phyloP scores from a whole-genome alignment of 2,113 vertebrate genomes.

The Procapra przewalskii region DNA sequence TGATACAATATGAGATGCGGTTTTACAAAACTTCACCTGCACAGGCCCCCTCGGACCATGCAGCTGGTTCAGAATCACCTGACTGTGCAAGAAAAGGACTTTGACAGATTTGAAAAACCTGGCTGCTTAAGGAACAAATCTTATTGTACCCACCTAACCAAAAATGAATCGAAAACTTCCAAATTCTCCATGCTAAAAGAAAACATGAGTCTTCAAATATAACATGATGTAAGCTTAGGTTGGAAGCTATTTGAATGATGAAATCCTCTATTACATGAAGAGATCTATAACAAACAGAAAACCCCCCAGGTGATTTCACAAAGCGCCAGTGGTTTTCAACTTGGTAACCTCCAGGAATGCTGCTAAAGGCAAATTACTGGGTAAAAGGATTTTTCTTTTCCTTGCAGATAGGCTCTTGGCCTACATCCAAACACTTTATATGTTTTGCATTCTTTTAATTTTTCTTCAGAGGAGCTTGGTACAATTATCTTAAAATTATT shows the following conservation, averaged over 20 bases:
- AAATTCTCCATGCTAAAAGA: not conserved
- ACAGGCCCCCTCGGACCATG: not conserved
- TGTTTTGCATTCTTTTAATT: constrained; percentile 39
- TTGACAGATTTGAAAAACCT: constrained; percentile 28
- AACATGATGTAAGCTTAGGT: not conserved
- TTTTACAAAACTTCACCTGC: not conserved
- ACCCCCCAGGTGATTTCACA: not conserved
- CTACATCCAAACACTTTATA: constrained; percentile 6
- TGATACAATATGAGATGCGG: not conserved
- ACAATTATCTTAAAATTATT: constrained; percentile 41
- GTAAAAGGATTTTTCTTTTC: not conserved
- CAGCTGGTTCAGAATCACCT: constrained; percentile 18
- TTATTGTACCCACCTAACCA: not conserved
- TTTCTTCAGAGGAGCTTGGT: constrained; percentile 42
- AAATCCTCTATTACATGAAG: not conserved
- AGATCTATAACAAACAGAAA: not conserved
- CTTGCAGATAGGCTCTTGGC: not conserved
- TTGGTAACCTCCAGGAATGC: not conserved
- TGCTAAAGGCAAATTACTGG: constrained; percentile 6
- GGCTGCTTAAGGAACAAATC: not conserved
- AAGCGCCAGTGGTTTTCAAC: not conserved
- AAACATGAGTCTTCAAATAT: not conserved
- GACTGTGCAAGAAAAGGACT: constrained; percentile 8
- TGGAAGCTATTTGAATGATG: not conserved
- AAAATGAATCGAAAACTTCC: constrained; percentile 13